phyloP scores from a whole-genome alignment of 2,888 invertebrate species.

The Drosophila meridionalis region DNA sequence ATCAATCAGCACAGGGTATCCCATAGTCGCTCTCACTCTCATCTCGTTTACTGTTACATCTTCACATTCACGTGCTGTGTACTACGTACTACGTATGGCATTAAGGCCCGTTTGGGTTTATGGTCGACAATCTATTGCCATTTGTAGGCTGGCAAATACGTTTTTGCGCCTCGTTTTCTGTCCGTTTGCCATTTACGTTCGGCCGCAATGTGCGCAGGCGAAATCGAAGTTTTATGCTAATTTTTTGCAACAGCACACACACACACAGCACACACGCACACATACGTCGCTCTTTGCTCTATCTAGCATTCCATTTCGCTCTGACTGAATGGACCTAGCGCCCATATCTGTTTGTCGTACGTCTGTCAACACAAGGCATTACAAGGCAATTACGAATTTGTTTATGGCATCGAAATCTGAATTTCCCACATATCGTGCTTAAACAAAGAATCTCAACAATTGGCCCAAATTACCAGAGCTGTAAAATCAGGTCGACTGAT shows the following conservation, averaged over 20 bases:
- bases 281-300: conserved; percentile 10
- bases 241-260: conserved; percentile 42
- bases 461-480: not conserved
- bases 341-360: conserved; percentile 70
- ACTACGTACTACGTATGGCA: conserved; percentile 18
- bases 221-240: conserved; percentile 81
- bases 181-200: conserved; percentile 42
- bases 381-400: conserved; percentile 81
- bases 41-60: not conserved
- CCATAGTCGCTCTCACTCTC: not conserved
- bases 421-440: conserved; percentile 21
- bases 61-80: conserved; percentile 17
- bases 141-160: conserved; percentile 68
- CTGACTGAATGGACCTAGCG: conserved; percentile 34
- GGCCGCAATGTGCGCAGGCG: conserved; percentile 58
- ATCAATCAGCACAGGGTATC: conserved; percentile 20
- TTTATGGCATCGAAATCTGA: conserved; percentile 66
- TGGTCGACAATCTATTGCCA: conserved; percentile 76
- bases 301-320: conserved; percentile 16
- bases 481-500: not conserved
- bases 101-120: conserved; percentile 59
- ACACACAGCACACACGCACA: not conserved
- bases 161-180: conserved; percentile 41
- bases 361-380: conserved; percentile 79
- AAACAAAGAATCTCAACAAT: conserved; percentile 12